Evolutionary conservation across 2,113 vertebrate genomes (phyloP), one percentile per base, ranked within the genome.

Genomic region (Cyanoderma ruficeps): DNA sequence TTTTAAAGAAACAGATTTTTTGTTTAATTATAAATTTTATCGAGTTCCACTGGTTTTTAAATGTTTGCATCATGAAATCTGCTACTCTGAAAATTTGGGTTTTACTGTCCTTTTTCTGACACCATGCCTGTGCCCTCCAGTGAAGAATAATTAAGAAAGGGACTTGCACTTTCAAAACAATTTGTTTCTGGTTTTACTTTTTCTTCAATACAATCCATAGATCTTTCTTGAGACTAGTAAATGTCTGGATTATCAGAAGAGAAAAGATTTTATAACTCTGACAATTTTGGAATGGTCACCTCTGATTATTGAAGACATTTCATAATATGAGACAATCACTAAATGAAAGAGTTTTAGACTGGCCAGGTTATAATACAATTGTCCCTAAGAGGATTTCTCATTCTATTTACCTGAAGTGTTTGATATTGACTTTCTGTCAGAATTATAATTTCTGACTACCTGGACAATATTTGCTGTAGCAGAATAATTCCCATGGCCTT

Each of bases 361-460:
- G 49, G 27, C 6, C 11, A 74, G 16, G 10, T 93, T 88, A 50
- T 59, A 87, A 85, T 33, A 70, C 42, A 88, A 75, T 83, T 93
- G 50, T 74, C 56, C 55, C 30, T 81, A 83, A 70, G 22, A 94
- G 19, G 25, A 67, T 88, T 96, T 90, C 84, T 83, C 39, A 47
- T 94, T 91, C 55, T 72, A 33, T 88, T 83, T 65, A 41, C 61
- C 30, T 90, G 61, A 91, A 83, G 25, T 64, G 39, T 84, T 94
- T 86, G 46, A 42, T 90, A 94, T 59, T 77, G 84, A 30, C 47
- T 96, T 93, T 87, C 88, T 96, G 84, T 94, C 95, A 94, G 55
- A 94, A 84, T 84, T 72, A 85, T 28, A 91, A n/a, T 84, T 83
- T 85, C 13, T 24, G 74, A 55, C n/a, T 69, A 82, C 37, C 35